A percentile compares a stretch with the other conserved stretches of the same genome.
Conservation (phyloP, 2,888 invertebrate genomes). For the Chesias legatella region DNA sequence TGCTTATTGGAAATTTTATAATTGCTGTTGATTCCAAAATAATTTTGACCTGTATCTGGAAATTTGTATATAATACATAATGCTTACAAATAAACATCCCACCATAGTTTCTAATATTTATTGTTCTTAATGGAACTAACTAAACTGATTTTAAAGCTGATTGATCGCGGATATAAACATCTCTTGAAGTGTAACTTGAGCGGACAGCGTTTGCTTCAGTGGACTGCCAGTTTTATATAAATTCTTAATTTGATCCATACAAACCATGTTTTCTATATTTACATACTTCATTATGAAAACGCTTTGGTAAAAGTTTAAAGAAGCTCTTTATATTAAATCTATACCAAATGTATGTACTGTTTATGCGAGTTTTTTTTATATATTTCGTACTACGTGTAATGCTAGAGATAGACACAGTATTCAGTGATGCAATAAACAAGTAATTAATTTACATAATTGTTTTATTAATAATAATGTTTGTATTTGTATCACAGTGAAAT, state of each 20-base stretch:
- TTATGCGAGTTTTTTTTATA: constrained; percentile 40
- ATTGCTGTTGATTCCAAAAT: constrained; percentile 23
- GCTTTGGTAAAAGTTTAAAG: constrained; percentile 59
- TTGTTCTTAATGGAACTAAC: too few relatives aligned
- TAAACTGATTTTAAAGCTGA: too few relatives aligned
- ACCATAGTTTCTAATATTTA: neutral
- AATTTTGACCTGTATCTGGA: constrained; percentile 11
- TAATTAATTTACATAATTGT: constrained; percentile 16
- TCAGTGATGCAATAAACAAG: constrained; percentile 75
- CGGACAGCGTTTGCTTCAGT: too few relatives aligned
- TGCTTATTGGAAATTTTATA: constrained; percentile 15
- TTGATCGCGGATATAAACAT: too few relatives aligned
- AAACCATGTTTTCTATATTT: neutral
- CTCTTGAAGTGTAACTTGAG: too few relatives aligned
- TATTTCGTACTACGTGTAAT: constrained; percentile 60
- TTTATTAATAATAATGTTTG: constrained; percentile 10
- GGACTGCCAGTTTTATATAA: too few relatives aligned
- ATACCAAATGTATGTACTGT: constrained; percentile 50
- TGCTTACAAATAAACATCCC: constrained; percentile 6
- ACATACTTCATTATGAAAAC: constrained; percentile 25
- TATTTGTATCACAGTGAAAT: too few relatives aligned
- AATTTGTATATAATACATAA: constrained; percentile 4
- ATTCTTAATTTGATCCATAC: too few relatives aligned
- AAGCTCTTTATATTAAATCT: constrained; percentile 58
- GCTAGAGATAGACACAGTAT: constrained; percentile 72